Evolutionary conservation across 2,797 vertebrate species (phyloP).

Genomic region (Rachycentron canadum): DNA sequence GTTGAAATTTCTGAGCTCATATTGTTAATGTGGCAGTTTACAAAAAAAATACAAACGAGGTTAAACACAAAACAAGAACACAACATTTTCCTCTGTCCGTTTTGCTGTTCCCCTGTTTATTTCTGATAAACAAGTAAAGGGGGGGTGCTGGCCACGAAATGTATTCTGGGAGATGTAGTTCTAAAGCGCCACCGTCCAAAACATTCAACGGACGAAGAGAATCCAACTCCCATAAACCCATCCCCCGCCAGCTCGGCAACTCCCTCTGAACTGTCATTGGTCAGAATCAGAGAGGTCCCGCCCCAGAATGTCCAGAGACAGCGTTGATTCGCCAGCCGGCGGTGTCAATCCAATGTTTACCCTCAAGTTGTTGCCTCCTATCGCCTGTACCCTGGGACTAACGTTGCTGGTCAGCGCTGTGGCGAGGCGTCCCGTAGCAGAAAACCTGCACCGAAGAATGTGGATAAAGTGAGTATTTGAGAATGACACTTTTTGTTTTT

Average conservation of each 20-base stretch:
- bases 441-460: constrained; percentile 76
- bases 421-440: constrained; percentile 53
- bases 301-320: background rate
- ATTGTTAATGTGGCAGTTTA: background rate
- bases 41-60: background rate
- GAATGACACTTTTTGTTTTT: constrained; percentile 58
- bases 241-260: background rate
- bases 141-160: constrained; percentile 23
- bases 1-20: background rate
- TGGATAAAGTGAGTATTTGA: constrained; percentile 82
- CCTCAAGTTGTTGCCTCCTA: constrained; percentile 50
- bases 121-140: constrained; percentile 83
- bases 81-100: constrained; percentile 6
- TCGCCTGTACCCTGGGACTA: constrained; percentile 45
- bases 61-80: constrained; percentile 12
- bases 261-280: constrained; percentile 47
- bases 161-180: constrained; percentile 78
- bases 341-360: constrained; percentile 72
- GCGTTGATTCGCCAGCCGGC: constrained; percentile 48
- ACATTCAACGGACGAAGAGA: background rate
- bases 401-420: constrained; percentile 60
- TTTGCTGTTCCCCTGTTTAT: constrained; percentile 36
- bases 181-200: accelerated
- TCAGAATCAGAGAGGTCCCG: background rate
- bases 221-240: constrained; percentile 69